These are phyloP conservation scores for Corbicula japonica DNA, from an alignment of 2,888 invertebrate genomes.

Conservation along the genomic window DNA sequence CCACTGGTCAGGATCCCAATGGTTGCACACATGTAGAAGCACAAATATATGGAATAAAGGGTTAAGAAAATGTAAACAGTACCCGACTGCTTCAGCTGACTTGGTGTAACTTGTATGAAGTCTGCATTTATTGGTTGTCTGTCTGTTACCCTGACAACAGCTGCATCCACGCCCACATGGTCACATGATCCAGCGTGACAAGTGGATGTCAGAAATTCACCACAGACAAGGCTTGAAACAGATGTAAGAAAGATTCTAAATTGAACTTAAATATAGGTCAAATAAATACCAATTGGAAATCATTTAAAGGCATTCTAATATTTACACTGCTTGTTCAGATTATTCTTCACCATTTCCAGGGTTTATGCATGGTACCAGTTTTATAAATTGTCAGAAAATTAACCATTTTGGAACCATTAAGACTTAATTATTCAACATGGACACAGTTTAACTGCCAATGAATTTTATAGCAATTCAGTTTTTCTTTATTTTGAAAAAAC, in stretches of 20 bases:
- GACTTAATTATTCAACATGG: too few species aligned
- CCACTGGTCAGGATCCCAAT: background rate
- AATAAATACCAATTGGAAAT: background rate
- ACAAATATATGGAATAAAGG: background rate
- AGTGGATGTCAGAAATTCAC: slow-evolving; percentile 9
- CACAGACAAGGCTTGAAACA: too few species aligned
- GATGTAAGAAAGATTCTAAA: too few species aligned
- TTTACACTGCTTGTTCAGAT: background rate
- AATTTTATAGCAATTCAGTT: too few species aligned
- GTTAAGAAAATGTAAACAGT: background rate
- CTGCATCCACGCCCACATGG: slow-evolving; percentile 36
- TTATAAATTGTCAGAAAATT: background rate
- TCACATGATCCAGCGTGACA: slow-evolving; percentile 14
- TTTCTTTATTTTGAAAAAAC: too few species aligned
- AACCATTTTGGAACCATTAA: too few species aligned
- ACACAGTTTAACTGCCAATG: too few species aligned
- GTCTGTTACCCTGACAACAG: slow-evolving; percentile 28
- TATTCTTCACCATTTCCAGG: background rate
- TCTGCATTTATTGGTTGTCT: background rate
- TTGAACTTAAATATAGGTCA: background rate
- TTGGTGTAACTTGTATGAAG: background rate
- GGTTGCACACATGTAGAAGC: background rate
- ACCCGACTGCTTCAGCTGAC: slow-evolving; percentile 38
- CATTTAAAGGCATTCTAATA: background rate
- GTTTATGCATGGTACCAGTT: background rate